Percentiles rank a stretch among this genome's conserved stretches.
Conservation (phyloP, 2,888 invertebrate species). For the Tinea trinotella region DNA sequence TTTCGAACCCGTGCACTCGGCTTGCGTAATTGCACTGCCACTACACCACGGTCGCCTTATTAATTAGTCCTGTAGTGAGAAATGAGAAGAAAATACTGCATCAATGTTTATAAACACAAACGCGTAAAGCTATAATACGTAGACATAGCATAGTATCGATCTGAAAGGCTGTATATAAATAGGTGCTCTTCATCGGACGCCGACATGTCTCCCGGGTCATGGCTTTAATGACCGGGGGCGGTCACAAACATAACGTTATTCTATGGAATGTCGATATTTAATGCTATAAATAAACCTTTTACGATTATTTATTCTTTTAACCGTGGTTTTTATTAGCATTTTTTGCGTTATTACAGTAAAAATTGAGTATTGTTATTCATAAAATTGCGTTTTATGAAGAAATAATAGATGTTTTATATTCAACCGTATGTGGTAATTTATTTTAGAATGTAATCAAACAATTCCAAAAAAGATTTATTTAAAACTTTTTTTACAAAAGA, state of each 20-base stretch:
- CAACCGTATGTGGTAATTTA: too few relatives aligned
- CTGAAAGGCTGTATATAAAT: not conserved
- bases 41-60: too few relatives aligned
- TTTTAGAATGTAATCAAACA: too few relatives aligned
- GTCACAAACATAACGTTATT: not conserved
- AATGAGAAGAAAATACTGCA: not conserved
- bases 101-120: not conserved
- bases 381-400: too few relatives aligned
- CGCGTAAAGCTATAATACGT: not conserved
- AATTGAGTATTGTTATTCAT: too few relatives aligned
- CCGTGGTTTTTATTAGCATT: not conserved
- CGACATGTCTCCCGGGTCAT: constrained; percentile 4
- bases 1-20: too few relatives aligned
- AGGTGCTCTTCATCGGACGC: not conserved
- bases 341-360: too few relatives aligned
- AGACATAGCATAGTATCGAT: constrained; percentile 1
- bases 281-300: not conserved
- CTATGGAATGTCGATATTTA: not conserved
- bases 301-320: not conserved
- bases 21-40: too few relatives aligned
- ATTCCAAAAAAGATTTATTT: too few relatives aligned
- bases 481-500: too few relatives aligned
- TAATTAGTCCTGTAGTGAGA: too few relatives aligned
- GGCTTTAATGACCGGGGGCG: constrained; percentile 8
- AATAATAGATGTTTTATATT: too few relatives aligned